These are phyloP conservation scores for Tenthredo notha DNA, from an alignment of 2,888 invertebrate genomes.

Conservation along the genomic window DNA sequence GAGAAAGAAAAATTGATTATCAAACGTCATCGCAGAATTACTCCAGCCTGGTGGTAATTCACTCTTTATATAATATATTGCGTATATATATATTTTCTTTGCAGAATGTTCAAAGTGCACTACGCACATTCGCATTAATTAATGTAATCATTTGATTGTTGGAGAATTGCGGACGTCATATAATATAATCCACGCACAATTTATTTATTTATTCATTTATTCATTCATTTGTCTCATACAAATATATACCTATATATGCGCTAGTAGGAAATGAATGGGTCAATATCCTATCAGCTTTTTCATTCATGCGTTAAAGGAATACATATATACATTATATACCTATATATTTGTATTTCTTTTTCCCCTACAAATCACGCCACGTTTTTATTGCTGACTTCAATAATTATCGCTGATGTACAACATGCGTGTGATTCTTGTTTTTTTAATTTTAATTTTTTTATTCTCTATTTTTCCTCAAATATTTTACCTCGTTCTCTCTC, in stretches of 20 bases:
- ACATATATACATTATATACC: background rate
- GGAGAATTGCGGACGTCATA: constrained; percentile 57
- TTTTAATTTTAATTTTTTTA: background rate
- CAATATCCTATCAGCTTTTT: constrained; percentile 59
- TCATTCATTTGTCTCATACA: background rate
- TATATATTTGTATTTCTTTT: background rate
- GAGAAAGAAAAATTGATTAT: background rate
- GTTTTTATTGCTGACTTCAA: constrained; percentile 11
- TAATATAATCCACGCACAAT: constrained; percentile 58
- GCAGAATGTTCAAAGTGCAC: constrained; percentile 35
- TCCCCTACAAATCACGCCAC: constrained; percentile 17
- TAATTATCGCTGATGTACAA: background rate
- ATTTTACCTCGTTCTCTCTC: no score
- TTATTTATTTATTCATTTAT: constrained; percentile 53
- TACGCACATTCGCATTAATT: constrained; percentile 56
- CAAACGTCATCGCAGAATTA: background rate
- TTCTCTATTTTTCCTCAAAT: background rate
- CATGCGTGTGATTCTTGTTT: background rate
- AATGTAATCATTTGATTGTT: constrained; percentile 40
- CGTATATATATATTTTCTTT: background rate
- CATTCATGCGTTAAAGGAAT: constrained; percentile 40
- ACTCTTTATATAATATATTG: background rate
- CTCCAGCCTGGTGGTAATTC: background rate
- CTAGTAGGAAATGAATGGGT: constrained; percentile 60
- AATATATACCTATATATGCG: background rate